Conservation (phyloP, 1,140 invertebrate genomes). For the Drosophila lini region DNA sequence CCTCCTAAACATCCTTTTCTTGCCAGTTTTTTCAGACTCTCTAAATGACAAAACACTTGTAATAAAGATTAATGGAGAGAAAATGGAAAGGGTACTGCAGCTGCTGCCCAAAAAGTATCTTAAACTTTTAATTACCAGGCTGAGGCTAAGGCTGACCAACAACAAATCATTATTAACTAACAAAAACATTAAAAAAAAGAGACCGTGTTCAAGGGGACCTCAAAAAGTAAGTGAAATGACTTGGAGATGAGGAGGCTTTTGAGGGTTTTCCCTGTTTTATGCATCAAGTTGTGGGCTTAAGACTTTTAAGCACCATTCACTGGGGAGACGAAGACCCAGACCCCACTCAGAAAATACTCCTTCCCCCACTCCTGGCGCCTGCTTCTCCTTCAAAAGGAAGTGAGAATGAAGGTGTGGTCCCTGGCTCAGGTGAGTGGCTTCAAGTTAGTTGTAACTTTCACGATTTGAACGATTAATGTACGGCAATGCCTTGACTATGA, state of each 20-base stretch:
- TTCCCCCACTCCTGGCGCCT: not conserved
- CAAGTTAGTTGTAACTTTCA: slow-evolving; percentile 51
- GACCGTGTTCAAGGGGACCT: not conserved
- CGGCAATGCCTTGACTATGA: slow-evolving; percentile 53
- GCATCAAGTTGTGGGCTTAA: slow-evolving; percentile 41
- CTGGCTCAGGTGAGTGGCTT: slow-evolving; percentile 27
- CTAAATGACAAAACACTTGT: slow-evolving; percentile 74
- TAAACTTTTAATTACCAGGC: slow-evolving; percentile 79
- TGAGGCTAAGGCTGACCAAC: slow-evolving; percentile 50
- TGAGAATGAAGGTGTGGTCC: not conserved
- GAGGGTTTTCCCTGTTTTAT: slow-evolving; percentile 38
- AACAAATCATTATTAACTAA: slow-evolving; percentile 79
- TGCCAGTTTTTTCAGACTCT: not conserved
- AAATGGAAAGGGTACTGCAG: slow-evolving; percentile 46
- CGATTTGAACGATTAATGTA: slow-evolving; percentile 63
- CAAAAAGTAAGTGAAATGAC: slow-evolving; percentile 48
- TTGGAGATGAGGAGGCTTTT: slow-evolving; percentile 26
- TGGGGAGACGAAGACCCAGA: slow-evolving; percentile 22
- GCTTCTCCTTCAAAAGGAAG: not conserved
- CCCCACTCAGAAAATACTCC: slow-evolving; percentile 28
- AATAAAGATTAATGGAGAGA: slow-evolving; percentile 75
- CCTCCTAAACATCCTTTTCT: slow-evolving; percentile 37
- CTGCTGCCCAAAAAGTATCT: slow-evolving; percentile 72
- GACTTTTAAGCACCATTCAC: slow-evolving; percentile 56
- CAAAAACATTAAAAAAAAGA: slow-evolving; percentile 42